phyloP scores from a whole-genome alignment of 2,797 vertebrate species.

The Halcyon leucocephala region DNA sequence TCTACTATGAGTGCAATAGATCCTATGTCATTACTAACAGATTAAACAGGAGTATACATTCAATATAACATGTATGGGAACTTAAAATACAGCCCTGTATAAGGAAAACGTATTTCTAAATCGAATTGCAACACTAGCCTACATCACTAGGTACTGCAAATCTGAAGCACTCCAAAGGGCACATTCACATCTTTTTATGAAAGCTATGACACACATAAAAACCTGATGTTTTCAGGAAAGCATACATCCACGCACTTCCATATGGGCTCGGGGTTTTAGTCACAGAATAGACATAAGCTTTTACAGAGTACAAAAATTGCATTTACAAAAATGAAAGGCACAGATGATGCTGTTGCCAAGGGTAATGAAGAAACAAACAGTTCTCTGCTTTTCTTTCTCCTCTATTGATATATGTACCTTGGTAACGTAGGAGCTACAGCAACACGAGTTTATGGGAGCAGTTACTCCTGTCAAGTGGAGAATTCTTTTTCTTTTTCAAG shows the following conservation, averaged over 20 bases:
- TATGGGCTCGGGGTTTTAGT: not conserved
- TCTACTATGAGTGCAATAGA: not conserved
- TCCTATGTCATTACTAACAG: not conserved
- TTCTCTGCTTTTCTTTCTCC: not conserved
- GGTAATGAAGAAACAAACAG: slow-evolving; percentile 30
- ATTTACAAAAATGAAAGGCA: slow-evolving; percentile 10
- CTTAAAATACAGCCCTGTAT: not conserved
- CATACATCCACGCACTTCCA: not conserved
- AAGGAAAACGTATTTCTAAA: not conserved
- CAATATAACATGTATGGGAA: not conserved
- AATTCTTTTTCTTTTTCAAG: not conserved
- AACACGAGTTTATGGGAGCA: not conserved
- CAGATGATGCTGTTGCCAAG: not conserved
- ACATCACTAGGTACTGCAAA: not conserved
- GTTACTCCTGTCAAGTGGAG: not conserved
- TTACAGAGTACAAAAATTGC: not conserved
- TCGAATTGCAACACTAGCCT: not conserved
- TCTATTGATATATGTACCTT: not conserved
- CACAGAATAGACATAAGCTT: not conserved
- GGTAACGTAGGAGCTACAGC: not conserved
- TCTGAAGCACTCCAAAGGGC: not conserved
- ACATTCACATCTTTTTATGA: not conserved
- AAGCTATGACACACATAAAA: not conserved
- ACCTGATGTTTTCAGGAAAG: not conserved
- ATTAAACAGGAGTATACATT: not conserved